These are phyloP conservation scores for Phrynosoma blainvillii DNA, from an alignment of 2,113 vertebrate genomes.

Conservation along the genomic window DNA sequence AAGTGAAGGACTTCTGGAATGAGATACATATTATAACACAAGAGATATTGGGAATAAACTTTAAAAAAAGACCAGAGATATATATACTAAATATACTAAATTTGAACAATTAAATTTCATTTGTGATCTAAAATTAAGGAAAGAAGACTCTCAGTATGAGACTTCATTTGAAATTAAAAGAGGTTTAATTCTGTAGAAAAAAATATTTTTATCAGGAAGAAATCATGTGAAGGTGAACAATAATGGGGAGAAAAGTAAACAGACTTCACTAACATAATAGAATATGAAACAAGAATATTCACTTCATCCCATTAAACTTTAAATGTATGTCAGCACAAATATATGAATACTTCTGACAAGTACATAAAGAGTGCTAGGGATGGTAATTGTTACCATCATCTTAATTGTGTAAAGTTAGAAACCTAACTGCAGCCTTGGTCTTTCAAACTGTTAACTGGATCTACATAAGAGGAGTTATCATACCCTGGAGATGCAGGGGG, in stretches of 20 bases:
- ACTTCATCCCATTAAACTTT: slow-evolving; percentile 29
- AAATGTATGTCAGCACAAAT: slow-evolving; percentile 11
- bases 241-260: not conserved
- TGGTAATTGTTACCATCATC: no score
- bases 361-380: slow-evolving; percentile 1
- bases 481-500: slow-evolving; percentile 27
- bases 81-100: no score
- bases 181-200: slow-evolving; percentile 31
- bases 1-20: no score
- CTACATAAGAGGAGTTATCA: slow-evolving; percentile 26
- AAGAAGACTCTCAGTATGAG: not conserved
- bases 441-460: slow-evolving; percentile 41
- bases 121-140: not conserved
- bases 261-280: slow-evolving; percentile 1
- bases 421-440: slow-evolving; percentile 19
- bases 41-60: no score
- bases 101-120: no score
- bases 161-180: not conserved
- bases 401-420: not conserved
- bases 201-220: not conserved
- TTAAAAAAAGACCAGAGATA: no score
- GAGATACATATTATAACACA: no score
- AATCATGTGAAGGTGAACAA: not conserved
- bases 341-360: not conserved
- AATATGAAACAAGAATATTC: not conserved